phyloP scores from a whole-genome alignment of 2,888 invertebrate genomes.

The Sussaba pulchella region DNA sequence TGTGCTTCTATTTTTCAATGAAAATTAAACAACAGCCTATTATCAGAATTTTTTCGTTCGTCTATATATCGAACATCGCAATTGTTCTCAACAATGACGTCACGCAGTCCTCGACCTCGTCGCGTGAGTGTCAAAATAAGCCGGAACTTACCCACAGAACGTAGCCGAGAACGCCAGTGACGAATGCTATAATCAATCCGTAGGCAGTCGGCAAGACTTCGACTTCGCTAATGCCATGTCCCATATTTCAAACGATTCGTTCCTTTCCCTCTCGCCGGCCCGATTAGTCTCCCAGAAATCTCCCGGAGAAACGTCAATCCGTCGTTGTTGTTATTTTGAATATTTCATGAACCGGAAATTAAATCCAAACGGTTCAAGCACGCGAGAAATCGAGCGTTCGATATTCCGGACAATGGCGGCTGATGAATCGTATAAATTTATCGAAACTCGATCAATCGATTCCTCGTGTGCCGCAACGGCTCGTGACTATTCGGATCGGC shows the following conservation, averaged over 20 bases:
- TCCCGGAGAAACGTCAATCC: background rate
- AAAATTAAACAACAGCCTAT: no score
- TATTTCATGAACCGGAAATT: constrained; percentile 35
- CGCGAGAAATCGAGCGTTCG: constrained; percentile 61
- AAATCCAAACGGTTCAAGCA: constrained; percentile 19
- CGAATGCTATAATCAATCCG: constrained; percentile 81
- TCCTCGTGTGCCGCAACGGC: constrained; percentile 48
- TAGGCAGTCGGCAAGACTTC: constrained; percentile 81
- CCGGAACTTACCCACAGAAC: constrained; percentile 82
- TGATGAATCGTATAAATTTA: constrained; percentile 55
- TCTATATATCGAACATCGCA: no score
- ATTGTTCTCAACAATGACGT: no score
- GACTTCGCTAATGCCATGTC: constrained; percentile 70
- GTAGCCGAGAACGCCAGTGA: constrained; percentile 81
- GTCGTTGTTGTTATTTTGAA: background rate
- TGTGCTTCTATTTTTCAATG: no score
- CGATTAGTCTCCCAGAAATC: background rate
- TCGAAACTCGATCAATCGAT: constrained; percentile 48
- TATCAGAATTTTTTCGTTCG: no score
- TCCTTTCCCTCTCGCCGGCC: constrained; percentile 2
- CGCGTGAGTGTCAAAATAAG: background rate
- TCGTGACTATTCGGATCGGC: constrained; percentile 48
- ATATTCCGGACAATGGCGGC: constrained; percentile 54
- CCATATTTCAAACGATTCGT: constrained; percentile 66
- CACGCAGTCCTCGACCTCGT: background rate